Base-by-base conservation (phyloP, 1,140 invertebrate genomes). In the Diuraphis noxia region DNA sequence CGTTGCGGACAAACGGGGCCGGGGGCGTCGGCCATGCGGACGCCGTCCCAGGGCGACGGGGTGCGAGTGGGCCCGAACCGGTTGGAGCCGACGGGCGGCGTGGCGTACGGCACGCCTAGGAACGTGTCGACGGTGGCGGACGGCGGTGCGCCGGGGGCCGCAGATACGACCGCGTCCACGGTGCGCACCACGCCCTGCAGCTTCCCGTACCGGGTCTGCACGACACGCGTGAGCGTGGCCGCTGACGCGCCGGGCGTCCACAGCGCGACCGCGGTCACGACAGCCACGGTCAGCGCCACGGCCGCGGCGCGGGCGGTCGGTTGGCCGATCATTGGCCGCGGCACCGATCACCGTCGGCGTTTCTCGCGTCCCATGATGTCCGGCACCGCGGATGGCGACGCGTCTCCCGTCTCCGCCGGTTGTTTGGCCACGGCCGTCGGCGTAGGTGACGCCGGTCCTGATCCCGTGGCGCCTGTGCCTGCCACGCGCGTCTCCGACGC, bases 51-150 rank as follows among this genome's bases (percentile, higher is more conserved):
- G 4, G 97, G 97, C 84, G 96, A 96, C 9, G 97, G 97, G 30
- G 98, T 96, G 90, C 97, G 95, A 1, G 98, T 98, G 72, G 98
- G 98, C 93, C 97, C 98, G 97, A 99, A 99, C 92, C 98, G 96
- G 92, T 94, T 93, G 38, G 96, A 96, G 82, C 97, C 97, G 10
- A 96, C 96, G 2, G 98, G 98, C 34, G 98, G 97, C 23, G 98
- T 97, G 5, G 98, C 98, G 94, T 99, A 99, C 0, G 98, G 98
- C 79, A 99, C 97, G 1, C 98, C 98, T 8, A 98, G 95, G 94
- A 98, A 99, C 81, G 98, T 97, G 94, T 98, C 97, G 34, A 97
- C 95, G 92, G 96, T 95, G 96, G 96, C 95, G 92, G 95, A 36
- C 25, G 46, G n/a, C 1, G 38, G 34, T n/a, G 30, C 81, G 93